Evolutionary conservation across 2,888 invertebrate genomes (phyloP), one percentile per base, ranked within the genome.

Genomic region (Ormyrus rosae): DNA sequence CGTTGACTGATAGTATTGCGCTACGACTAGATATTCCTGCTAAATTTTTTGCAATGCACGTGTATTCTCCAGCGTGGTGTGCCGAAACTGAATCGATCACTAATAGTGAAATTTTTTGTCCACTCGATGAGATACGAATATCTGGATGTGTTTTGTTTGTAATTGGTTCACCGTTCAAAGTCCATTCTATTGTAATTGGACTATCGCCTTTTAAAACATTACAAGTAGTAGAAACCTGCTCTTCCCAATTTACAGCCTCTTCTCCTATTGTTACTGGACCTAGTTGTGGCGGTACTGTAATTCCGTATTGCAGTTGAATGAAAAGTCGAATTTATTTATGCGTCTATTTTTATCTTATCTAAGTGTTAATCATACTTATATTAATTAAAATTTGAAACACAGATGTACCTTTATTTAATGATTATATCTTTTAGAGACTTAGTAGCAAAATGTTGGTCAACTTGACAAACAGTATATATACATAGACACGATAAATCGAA

Each of bases 151-250:
- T 90, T 81, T 88, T 84, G 51, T 83, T 83, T 82, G 84, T 84
- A 80, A 92, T 87, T 0, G 89, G 86, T 81, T 92, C 88, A 9
- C 91, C 90, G 79, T 93, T 93, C 84, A 94, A 92, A 34, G 92
- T 92, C 96, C 96, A 96, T 68, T 92, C 91, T 58, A 96, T 93
- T 78, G 93, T 92, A 60, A 95, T 91, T 2, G 95, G 95, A 80
- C 93, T 90, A 90, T 96, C 96, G 58, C 95, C 96, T 90, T 95
- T 95, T 71, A 93, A 92, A 74, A 95, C 92, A 75, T 94, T 93
- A 88, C 96, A 96, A 82, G 93, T 94, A 48, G 93, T 92, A 84
- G 95, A 93, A 79, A 94, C 94, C 88, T 94, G 93, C 91, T 96
- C 96, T 87, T 95, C 95, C 84, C 94, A 95, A 90, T 96, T 95